Conservation (phyloP, 2,797 vertebrate genomes). For the Rhinichthys osculus region DNA sequence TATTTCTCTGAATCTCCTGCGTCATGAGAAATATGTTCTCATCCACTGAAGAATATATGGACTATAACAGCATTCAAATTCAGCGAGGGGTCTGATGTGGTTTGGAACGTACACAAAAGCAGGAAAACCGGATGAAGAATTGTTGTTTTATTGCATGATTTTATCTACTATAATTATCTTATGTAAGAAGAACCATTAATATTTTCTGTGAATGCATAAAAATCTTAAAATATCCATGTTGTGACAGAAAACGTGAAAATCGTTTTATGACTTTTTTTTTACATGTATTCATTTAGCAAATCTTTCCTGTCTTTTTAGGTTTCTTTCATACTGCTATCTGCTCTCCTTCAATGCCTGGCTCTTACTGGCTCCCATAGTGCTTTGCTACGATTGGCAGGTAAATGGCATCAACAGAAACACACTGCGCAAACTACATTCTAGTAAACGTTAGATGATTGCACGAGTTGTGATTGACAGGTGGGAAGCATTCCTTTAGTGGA, state of each 20-base stretch:
- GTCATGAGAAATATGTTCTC: background rate
- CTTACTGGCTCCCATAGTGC: constrained; percentile 87
- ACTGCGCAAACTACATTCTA: background rate
- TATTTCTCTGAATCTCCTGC: no score
- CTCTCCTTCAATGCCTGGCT: constrained; percentile 93
- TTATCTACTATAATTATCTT: background rate
- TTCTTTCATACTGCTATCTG: constrained; percentile 94
- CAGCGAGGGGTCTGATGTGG: background rate
- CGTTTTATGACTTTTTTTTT: background rate
- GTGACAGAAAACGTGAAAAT: background rate
- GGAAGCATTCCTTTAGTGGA: constrained; percentile 95
- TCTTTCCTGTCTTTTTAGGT: constrained; percentile 72
- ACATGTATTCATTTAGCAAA: background rate
- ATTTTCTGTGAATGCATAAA: background rate
- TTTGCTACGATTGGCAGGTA: constrained; percentile 96
- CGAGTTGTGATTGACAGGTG: constrained; percentile 70
- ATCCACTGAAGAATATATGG: background rate
- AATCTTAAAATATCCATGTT: background rate
- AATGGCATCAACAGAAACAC: constrained; percentile 2
- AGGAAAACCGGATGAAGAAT: background rate
- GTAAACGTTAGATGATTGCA: background rate
- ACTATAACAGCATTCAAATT: background rate
- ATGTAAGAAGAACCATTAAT: background rate
- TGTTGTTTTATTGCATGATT: background rate
- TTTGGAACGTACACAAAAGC: background rate